phyloP scores from a whole-genome alignment of 2,113 vertebrate genomes.

The Lampris megalopsis region DNA sequence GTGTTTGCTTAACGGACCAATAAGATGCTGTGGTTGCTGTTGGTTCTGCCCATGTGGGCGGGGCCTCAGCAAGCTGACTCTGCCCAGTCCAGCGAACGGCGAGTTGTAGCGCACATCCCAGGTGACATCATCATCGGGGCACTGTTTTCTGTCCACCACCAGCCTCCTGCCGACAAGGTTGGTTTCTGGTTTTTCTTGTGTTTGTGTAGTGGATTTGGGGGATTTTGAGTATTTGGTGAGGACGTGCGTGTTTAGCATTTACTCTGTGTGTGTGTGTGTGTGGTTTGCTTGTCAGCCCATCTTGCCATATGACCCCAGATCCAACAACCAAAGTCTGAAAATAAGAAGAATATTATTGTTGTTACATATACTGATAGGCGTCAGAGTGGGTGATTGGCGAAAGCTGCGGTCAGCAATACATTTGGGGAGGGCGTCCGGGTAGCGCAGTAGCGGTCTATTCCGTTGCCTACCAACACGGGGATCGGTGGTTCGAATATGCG shows the following conservation, averaged over 20 bases:
- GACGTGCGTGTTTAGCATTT: not conserved
- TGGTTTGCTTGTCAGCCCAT: too few species aligned
- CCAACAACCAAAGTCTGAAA: too few species aligned
- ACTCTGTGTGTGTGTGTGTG: not conserved
- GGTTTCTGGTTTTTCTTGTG: conserved; percentile 2
- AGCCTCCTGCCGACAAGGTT: conserved; percentile 96
- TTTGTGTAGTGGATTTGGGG: conserved; percentile 3
- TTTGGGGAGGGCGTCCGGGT: too few species aligned
- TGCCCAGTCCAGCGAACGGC: conserved; percentile 90
- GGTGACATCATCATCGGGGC: conserved; percentile 98
- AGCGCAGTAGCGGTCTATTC: too few species aligned
- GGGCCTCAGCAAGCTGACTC: conserved; percentile 75
- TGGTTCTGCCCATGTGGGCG: conserved; percentile 75
- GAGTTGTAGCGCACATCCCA: conserved; percentile 94
- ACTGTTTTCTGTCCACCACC: conserved; percentile 97
- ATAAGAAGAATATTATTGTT: too few species aligned
- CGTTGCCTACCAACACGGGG: too few species aligned
- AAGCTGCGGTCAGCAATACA: too few species aligned
- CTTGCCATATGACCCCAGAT: too few species aligned
- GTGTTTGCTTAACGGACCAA: conserved; percentile 64
- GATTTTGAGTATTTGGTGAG: not conserved
- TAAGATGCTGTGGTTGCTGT: conserved; percentile 87
- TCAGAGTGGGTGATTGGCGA: too few species aligned
- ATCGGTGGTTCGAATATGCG: too few species aligned
- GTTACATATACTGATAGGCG: too few species aligned